Conservation (phyloP, 2,888 invertebrate species). For the Torymus tubicola region DNA sequence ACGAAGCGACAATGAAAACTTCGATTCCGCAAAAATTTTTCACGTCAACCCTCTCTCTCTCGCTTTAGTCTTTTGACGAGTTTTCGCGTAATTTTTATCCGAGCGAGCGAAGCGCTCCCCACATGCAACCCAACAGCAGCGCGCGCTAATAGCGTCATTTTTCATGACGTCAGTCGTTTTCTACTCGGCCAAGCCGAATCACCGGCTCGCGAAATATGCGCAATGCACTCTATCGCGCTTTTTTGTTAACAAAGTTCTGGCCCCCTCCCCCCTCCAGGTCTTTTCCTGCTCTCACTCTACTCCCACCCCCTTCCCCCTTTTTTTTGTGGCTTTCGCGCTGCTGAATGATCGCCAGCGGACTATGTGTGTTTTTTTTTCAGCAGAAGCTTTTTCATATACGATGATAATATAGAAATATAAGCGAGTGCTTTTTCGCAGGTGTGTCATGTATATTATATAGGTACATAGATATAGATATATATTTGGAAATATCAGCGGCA, state of each 20-base stretch:
- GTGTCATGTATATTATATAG: no score
- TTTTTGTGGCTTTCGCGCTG: slow-evolving; percentile 8
- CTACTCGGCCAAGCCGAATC: slow-evolving; percentile 62
- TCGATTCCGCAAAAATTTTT: slow-evolving; percentile 13
- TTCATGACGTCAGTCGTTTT: slow-evolving; percentile 61
- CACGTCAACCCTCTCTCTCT: background rate
- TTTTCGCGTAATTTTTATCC: slow-evolving; percentile 48
- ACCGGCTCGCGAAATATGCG: slow-evolving; percentile 55
- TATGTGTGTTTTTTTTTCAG: slow-evolving; percentile 5
- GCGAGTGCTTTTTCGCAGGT: no score
- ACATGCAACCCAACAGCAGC: background rate
- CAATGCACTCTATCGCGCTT: slow-evolving; percentile 20
- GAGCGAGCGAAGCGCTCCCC: background rate
- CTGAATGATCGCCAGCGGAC: background rate
- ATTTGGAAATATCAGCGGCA: no score
- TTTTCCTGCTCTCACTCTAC: background rate
- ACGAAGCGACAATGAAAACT: slow-evolving; percentile 18
- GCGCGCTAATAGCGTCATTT: slow-evolving; percentile 50
- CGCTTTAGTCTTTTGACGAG: slow-evolving; percentile 32
- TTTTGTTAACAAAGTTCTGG: slow-evolving; percentile 12
- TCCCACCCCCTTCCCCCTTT: no score
- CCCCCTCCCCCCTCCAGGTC: slow-evolving; percentile 4
- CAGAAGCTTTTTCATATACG: background rate
- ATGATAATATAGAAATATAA: no score
- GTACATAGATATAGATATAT: no score